Conservation (phyloP, 1,140 invertebrate species). For the Cherax destructor region DNA sequence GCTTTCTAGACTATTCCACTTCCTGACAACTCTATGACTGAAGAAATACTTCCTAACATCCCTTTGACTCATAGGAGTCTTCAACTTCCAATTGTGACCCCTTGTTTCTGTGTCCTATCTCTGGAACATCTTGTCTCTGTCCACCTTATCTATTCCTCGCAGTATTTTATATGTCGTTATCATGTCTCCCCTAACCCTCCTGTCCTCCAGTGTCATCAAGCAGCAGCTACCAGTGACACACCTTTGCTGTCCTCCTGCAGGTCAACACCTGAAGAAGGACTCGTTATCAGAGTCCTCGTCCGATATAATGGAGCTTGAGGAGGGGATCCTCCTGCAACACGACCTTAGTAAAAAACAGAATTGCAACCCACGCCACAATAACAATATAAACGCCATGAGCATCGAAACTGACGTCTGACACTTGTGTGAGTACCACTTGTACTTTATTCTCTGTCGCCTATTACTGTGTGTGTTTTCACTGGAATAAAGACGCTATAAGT, state of each 20-base stretch:
- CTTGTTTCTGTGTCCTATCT: too few relatives aligned
- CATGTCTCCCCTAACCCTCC: too few relatives aligned
- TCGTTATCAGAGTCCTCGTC: constrained; percentile 94
- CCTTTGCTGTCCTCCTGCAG: constrained; percentile 75
- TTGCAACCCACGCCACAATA: constrained; percentile 90
- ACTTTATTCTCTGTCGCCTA: background rate
- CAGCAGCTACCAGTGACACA: background rate
- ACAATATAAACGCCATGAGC: constrained; percentile 89
- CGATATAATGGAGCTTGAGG: constrained; percentile 96
- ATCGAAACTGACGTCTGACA: constrained; percentile 99
- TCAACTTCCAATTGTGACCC: too few relatives aligned
- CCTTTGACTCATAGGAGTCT: too few relatives aligned
- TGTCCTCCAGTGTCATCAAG: background rate
- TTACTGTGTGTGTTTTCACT: background rate
- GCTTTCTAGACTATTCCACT: too few relatives aligned
- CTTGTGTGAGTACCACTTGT: constrained; percentile 82
- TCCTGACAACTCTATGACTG: too few relatives aligned
- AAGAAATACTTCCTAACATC: too few relatives aligned
- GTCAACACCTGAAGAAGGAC: constrained; percentile 91
- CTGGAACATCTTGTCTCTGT: too few relatives aligned
- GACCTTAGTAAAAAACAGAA: constrained; percentile 86
- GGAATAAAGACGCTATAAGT: too few relatives aligned
- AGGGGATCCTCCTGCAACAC: constrained; percentile 86
- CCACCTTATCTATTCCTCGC: too few relatives aligned
- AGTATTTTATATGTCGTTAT: too few relatives aligned